Conservation (phyloP, 2,888 invertebrate species). For the Cerastis rubricosa region DNA sequence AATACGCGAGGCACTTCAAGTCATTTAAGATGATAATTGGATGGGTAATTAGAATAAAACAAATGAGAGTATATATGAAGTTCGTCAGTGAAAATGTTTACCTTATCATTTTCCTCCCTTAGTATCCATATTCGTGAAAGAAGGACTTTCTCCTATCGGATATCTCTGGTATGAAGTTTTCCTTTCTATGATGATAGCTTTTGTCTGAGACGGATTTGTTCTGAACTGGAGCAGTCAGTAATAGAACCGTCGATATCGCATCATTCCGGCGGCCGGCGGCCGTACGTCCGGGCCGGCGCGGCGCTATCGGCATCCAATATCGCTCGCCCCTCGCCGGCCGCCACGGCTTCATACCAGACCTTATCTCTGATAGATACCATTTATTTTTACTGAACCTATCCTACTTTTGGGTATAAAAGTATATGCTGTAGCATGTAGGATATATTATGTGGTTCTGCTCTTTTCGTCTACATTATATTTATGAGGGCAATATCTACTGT, state of each 20-base stretch:
- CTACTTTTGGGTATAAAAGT: slow-evolving; percentile 10
- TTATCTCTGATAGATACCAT: slow-evolving; percentile 50
- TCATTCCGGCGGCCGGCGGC: slow-evolving; percentile 25
- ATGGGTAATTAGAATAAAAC: slow-evolving; percentile 1
- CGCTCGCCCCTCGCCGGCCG: slow-evolving; percentile 34
- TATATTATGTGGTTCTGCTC: background rate
- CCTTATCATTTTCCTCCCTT: background rate
- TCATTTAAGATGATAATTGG: slow-evolving; percentile 27
- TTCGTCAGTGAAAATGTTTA: background rate
- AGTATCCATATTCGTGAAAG: too few species aligned
- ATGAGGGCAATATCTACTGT: background rate
- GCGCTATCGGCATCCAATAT: slow-evolving; percentile 58
- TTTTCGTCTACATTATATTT: background rate
- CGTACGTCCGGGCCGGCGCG: slow-evolving; percentile 14
- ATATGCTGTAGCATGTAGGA: background rate
- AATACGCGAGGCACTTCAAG: slow-evolving; percentile 12
- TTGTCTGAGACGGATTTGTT: slow-evolving; percentile 43
- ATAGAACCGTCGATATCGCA: slow-evolving; percentile 53
- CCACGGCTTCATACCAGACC: slow-evolving; percentile 23
- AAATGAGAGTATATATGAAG: background rate
- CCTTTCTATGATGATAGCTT: slow-evolving; percentile 25
- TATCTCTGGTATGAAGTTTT: slow-evolving; percentile 22
- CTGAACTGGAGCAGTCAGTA: slow-evolving; percentile 31
- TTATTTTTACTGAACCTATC: slow-evolving; percentile 50
- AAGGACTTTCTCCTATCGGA: background rate